Base-by-base conservation (phyloP, 1,140 invertebrate genomes). In the Drosophila dunni region DNA sequence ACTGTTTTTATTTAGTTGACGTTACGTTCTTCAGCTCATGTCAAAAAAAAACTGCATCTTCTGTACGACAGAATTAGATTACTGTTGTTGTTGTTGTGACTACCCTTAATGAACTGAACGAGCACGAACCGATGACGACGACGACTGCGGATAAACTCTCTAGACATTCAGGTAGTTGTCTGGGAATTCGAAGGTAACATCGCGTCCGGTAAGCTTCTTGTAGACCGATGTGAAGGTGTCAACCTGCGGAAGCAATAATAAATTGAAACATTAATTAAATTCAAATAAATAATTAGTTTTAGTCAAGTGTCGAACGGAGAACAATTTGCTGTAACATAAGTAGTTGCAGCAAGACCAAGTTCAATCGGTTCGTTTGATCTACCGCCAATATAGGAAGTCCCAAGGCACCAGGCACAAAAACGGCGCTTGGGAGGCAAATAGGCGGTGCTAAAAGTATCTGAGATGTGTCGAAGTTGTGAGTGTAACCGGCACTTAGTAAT, bases 161-260 rank as follows among this genome's bases (percentile, higher is more conserved):
- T 91, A 92, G 72, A 92, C 94, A 97, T 97, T 97, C 95, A 97
- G 96, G 94, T 97, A 97, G 89, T 97, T 97, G 94, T 99, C 99
- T 69, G 98, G 98, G 94, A 99, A 99, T 95, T 99, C 98, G 93
- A 99, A 99, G 70, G 96, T 97, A 56, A 99, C 99, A 94, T 99
- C 98, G 91, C 99, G 98, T 79, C 98, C 98, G 78, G 99, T 99
- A 74, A 99, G 93, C 93, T 99, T 99, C 94, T 99, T 99, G 95
- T 99, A 99, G 66, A 99, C 98, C 73, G 97, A 96, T 80, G 97
- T 96, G 94, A 99, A 99, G 51, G 98, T 99, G 86, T 99, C 98
- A 82, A 99, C 96, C 98, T 99, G 94, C 64, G 94, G 36, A 95
- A 71, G 88, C 92, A 90, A 91, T 81, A 75, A 51, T 45, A 56